phyloP scores from a whole-genome alignment of 2,113 vertebrate species.

The Lipophrys pholis region DNA sequence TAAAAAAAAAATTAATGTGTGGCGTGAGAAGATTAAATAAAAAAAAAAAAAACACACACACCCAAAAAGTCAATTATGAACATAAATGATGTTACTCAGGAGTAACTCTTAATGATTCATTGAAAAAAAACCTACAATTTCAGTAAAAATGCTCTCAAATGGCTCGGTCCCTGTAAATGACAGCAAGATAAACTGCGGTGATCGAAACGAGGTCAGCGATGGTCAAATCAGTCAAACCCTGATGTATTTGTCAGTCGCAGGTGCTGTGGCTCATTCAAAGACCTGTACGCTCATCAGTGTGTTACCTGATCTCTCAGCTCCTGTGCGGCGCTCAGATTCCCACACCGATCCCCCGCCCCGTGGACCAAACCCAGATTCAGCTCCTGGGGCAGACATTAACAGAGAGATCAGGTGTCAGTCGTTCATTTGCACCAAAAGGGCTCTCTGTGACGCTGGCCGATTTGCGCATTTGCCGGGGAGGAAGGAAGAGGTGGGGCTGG shows the following conservation, averaged over 20 bases:
- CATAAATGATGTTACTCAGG: no score
- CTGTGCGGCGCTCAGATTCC: slow-evolving; percentile 70
- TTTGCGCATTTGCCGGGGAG: neutral
- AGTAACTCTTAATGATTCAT: no score
- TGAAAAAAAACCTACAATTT: no score
- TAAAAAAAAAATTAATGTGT: no score
- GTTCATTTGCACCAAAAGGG: slow-evolving; percentile 40
- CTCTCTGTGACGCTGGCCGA: slow-evolving; percentile 38
- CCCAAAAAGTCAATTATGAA: no score
- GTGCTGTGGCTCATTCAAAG: slow-evolving; percentile 31
- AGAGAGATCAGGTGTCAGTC: slow-evolving; percentile 57
- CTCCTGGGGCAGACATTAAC: slow-evolving; percentile 66
- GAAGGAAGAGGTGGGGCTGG: neutral
- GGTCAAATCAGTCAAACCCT: neutral
- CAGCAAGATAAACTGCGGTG: neutral
- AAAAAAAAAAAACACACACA: no score
- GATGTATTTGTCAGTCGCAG: slow-evolving; percentile 14
- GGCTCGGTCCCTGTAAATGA: neutral
- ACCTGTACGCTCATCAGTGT: slow-evolving; percentile 16
- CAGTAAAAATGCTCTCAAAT: no score
- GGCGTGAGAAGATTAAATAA: no score
- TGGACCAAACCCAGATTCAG: slow-evolving; percentile 76
- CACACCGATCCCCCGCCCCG: slow-evolving; percentile 69
- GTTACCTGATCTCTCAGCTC: slow-evolving; percentile 82
- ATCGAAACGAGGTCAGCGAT: slow-evolving; percentile 10